These are phyloP conservation scores for Aspiorhynchus laticeps DNA, from an alignment of 2,113 vertebrate species.

Conservation along the genomic window DNA sequence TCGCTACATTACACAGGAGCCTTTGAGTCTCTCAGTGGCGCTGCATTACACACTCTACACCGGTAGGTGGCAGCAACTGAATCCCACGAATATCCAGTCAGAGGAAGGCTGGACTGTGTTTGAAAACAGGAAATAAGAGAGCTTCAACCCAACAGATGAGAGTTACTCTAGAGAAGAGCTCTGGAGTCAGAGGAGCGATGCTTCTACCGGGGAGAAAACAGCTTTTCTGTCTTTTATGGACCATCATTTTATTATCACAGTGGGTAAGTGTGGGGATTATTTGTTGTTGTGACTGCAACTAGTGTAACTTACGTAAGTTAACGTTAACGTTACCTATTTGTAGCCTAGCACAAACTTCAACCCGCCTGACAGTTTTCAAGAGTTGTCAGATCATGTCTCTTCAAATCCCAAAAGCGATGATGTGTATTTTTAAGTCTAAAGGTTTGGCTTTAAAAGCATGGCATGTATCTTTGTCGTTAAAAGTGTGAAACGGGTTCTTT, in stretches of 20 bases:
- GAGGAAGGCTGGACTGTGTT: neutral
- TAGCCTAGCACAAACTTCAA: slow-evolving; percentile 33
- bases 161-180: neutral
- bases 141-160: neutral
- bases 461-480: neutral
- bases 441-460: neutral
- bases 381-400: neutral
- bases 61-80: slow-evolving; percentile 33
- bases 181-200: slow-evolving; percentile 7
- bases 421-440: neutral
- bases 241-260: neutral
- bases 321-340: too few relatives aligned
- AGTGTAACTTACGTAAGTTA: too few relatives aligned
- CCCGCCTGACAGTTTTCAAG: neutral
- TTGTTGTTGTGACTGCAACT: neutral
- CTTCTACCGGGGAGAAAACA: neutral
- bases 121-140: slow-evolving; percentile 36
- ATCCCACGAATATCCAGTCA: neutral
- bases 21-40: neutral
- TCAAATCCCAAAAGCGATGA: neutral
- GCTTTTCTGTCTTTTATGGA: neutral
- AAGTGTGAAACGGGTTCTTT: neutral
- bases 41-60: neutral
- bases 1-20: neutral
- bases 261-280: slow-evolving; percentile 14